Evolutionary conservation across 2,888 invertebrate species (phyloP).

Genomic region (Apamea sordens): DNA sequence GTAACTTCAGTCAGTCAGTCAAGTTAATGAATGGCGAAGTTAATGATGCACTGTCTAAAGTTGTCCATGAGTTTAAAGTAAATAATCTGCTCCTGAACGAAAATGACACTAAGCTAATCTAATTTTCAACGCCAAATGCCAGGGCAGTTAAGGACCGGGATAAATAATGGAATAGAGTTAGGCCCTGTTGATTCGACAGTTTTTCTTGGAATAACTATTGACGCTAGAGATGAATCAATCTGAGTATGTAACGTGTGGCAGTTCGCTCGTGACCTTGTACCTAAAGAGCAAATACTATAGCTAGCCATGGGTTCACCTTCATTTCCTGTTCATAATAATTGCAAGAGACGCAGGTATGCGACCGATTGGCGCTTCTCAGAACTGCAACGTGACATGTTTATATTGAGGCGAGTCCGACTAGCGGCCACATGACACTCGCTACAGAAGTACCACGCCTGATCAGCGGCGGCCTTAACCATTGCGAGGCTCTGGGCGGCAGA

Average conservation of each 20-base stretch:
- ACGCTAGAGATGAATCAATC: background rate
- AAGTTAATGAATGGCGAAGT: background rate
- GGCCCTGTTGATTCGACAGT: background rate
- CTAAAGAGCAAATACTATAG: background rate
- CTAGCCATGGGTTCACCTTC: slow-evolving; percentile 14
- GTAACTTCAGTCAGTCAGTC: too few species aligned
- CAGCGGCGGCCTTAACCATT: background rate
- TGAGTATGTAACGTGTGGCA: background rate
- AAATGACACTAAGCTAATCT: background rate
- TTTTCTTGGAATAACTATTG: background rate
- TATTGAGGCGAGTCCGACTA: slow-evolving; percentile 4
- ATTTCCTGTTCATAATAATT: slow-evolving; percentile 33
- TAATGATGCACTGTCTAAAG: background rate
- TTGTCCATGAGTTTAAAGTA: background rate
- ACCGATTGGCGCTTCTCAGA: slow-evolving; percentile 14
- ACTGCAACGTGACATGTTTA: slow-evolving; percentile 29
- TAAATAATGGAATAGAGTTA: background rate
- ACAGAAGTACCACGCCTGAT: background rate
- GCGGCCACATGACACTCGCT: background rate
- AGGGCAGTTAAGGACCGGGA: too few species aligned
- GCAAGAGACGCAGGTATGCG: slow-evolving; percentile 1
- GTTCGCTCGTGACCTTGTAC: slow-evolving; percentile 18
- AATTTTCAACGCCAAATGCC: background rate
- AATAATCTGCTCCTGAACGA: background rate
- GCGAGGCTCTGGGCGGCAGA: background rate